A percentile compares a stretch with the other conserved stretches of the same genome.
Conservation (phyloP, 2,797 vertebrate genomes). For the Xenops minutus region DNA sequence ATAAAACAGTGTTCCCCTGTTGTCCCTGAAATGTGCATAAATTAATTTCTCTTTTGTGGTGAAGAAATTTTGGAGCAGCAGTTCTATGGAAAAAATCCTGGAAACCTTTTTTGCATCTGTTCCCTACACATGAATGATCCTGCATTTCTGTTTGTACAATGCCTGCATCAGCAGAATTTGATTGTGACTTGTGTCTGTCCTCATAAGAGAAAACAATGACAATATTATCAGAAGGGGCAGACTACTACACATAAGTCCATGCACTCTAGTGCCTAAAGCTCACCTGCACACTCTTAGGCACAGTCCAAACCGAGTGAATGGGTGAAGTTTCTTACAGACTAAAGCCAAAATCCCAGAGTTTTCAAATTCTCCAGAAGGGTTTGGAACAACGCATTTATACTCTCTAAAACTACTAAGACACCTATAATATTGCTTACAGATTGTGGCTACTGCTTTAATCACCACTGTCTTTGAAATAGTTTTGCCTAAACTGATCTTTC, state of each 20-base stretch:
- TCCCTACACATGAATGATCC: background rate
- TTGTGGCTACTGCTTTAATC: background rate
- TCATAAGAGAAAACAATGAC: too few species aligned
- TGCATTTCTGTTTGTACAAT: background rate
- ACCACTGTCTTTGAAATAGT: background rate
- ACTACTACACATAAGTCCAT: rapidly evolving
- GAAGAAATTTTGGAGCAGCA: background rate
- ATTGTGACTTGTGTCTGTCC: too few species aligned
- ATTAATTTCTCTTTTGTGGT: background rate
- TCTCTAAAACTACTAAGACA: background rate
- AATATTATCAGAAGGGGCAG: too few species aligned
- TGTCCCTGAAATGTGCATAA: background rate
- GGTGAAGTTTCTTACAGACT: background rate
- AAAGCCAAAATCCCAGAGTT: background rate
- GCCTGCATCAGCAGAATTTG: background rate
- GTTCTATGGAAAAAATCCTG: background rate
- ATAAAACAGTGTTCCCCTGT: background rate
- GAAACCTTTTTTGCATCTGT: background rate
- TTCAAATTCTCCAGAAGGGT: background rate
- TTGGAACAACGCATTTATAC: rapidly evolving
- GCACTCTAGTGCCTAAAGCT: background rate
- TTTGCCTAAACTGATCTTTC: background rate
- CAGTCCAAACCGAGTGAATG: background rate
- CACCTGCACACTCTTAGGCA: background rate
- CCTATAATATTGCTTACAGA: background rate